Base-by-base conservation (phyloP, 1,140 invertebrate species). In the Brachionus calyciflorus region DNA sequence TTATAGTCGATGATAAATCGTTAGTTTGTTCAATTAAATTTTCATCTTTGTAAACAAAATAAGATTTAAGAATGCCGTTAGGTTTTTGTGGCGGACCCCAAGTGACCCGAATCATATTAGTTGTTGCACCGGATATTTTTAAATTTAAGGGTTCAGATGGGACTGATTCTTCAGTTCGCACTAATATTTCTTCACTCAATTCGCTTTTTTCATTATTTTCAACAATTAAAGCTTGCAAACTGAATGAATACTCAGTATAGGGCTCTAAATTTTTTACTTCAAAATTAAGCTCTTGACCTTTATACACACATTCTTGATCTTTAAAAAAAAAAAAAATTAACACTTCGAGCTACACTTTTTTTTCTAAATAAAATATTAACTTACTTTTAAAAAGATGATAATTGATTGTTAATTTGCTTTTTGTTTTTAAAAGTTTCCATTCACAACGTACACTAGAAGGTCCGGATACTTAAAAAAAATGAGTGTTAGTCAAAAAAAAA, bases 1-100 rank as follows among this genome's bases (percentile, higher is more conserved):
- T 81, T 30, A 84, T 80, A 17, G 83, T 84, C 17, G 78, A 78
- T n/a, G 75, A 78, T 21, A 80, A 55, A 21, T 84, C 83, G 37
- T 53, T 70, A 19, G 82, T 82, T 51, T 81, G 79, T 37, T 84
- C 82, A 7, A 82, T 77, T 73, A 81, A 68, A 63, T 76, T 81
- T 7, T 81, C 78, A 41, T 80, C 82, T 19, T 55, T 55, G 17
- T 55, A 55, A 24, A 76, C 40, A 28, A 46, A 51, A 30, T 76
- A 76, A 21, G 19, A 14, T 41, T 41, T 55, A 7, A 76, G 6
- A 12, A 19, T n/a, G 0, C 49, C 49, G 44, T 55, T 55, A 21
- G 33, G n/a, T 41, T 33, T 55, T 4, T n/a, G 17, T 10, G 73
- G 73, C 2, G 73, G 40, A 4, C 57, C 73, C 73, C 73, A 76